Evolutionary conservation across 1,140 invertebrate genomes (phyloP), one percentile per base, ranked within the genome.

Genomic region (Maniola jurtina): DNA sequence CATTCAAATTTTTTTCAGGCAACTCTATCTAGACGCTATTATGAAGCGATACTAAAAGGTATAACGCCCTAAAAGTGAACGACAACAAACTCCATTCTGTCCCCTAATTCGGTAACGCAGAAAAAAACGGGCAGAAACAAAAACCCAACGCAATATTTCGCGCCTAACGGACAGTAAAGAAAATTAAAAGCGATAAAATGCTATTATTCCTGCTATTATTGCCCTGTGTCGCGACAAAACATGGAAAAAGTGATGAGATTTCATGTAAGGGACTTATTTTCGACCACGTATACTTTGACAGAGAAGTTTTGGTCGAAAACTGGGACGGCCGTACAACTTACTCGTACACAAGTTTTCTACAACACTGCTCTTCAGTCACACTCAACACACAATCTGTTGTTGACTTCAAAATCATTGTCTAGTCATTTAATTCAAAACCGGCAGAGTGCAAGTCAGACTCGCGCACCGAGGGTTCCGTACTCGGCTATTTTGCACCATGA

Each of bases 341-440:
- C 72, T 89, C 13, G 59, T 80, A 13, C 86, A 89, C 47, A 89
- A 80, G 59, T 83, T 73, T 34, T 81, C 85, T 6, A 74, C 73
- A 1, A 74, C 72, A 0, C 61, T 89, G 1, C 86, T 86, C 72
- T 86, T 88, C 33, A 86, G 85, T 58, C 81, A 88, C 13, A 88
- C 83, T 6, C 64, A 80, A 10, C 77, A 77, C 35, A 76, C 76
- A 0, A 75, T n/a, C 71, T 0, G 61, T 75, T 8, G 75, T 81
- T 3, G 85, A 88, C 50, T 89, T 89, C 50, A 70, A 65, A 5
- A 88, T 89, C 4, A 81, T n/a, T 73, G 16, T 58, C 74, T 0
- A 86, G 81, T 54, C 66, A 83, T 55, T 55, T 88, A n/a, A n/a
- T n/a, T n/a, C n/a, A n/a, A n/a, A n/a, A n/a, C n/a, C n/a, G n/a